Conservation (phyloP, 2,113 vertebrate species). For the Erythrolamprus reginae region DNA sequence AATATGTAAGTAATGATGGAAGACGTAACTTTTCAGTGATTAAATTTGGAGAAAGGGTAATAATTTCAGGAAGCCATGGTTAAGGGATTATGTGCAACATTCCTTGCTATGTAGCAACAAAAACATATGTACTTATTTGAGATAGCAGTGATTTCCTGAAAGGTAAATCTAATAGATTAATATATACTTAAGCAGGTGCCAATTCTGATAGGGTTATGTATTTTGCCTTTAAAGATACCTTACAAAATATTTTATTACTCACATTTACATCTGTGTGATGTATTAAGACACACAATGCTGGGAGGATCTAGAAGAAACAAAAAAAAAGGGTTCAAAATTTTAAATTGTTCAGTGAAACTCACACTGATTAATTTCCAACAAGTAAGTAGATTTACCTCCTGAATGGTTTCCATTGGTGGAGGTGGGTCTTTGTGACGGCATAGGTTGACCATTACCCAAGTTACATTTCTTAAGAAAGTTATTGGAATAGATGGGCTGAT, state of each 20-base stretch:
- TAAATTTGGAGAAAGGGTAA: not conserved
- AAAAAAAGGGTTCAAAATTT: not conserved
- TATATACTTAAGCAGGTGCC: not conserved
- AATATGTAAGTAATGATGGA: not conserved
- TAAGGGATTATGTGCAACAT: not conserved
- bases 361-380: not conserved
- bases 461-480: slow-evolving; percentile 98
- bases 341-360: slow-evolving; percentile 1
- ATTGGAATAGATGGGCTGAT: slow-evolving; percentile 99
- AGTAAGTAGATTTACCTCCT: slow-evolving; percentile 78
- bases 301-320: slow-evolving; percentile 81
- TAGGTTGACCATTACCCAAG: slow-evolving; percentile 99
- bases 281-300: slow-evolving; percentile 94
- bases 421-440: slow-evolving; percentile 99
- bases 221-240: not conserved
- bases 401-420: slow-evolving; percentile 98
- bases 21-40: not conserved
- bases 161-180: not conserved
- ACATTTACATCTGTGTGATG: slow-evolving; percentile 99
- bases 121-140: not conserved
- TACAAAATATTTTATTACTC: slow-evolving; percentile 62
- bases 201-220: not conserved
- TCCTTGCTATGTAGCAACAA: not conserved
- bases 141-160: not conserved
- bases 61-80: not conserved